Conservation (phyloP, 2,797 vertebrate species). For the Gambelia wislizenii region DNA sequence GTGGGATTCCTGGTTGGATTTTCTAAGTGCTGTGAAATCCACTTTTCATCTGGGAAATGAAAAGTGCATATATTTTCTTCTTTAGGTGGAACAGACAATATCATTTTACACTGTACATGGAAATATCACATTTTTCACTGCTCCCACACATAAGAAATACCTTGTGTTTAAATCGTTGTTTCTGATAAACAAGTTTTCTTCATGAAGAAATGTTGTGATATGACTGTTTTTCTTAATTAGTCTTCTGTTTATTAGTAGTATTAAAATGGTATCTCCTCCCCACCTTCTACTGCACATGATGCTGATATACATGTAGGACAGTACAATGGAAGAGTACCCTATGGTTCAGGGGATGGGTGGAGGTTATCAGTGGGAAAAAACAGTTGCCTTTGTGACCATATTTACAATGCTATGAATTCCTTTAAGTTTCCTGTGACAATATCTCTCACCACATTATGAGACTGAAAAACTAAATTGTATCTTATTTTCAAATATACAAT, state of each 20-base stretch:
- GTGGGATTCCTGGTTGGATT: no score
- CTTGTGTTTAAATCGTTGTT: neutral
- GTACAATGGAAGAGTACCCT: neutral
- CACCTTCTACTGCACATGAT: neutral
- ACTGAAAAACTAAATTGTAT: neutral
- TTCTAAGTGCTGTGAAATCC: no score
- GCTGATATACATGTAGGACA: neutral
- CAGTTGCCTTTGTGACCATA: neutral
- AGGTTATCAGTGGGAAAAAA: neutral
- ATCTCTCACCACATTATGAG: neutral
- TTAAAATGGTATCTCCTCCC: neutral
- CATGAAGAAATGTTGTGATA: neutral
- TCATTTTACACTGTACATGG: neutral
- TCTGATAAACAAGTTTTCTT: neutral
- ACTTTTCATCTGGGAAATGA: no score
- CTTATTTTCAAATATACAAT: no score
- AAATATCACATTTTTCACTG: neutral
- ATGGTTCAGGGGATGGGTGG: neutral
- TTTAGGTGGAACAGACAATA: neutral
- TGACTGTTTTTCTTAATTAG: no score
- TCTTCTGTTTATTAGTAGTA: no score
- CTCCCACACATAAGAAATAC: neutral
- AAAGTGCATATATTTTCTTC: no score
- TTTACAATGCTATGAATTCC: neutral
- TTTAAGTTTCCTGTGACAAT: neutral